phyloP scores from a whole-genome alignment of 2,113 vertebrate genomes.

The Lampris incognitus region DNA sequence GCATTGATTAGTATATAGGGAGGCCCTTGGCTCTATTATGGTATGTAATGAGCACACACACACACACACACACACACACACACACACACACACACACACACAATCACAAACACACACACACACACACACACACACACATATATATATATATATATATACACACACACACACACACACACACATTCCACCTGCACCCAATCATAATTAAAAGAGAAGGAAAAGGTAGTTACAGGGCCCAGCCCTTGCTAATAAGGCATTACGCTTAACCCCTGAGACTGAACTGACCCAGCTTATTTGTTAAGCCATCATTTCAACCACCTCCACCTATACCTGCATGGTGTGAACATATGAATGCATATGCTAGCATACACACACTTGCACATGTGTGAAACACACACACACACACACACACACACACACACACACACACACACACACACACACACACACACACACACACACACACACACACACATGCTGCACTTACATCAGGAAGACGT shows the following conservation, averaged over 20 bases:
- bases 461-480: slow-evolving; percentile 4
- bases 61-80: slow-evolving; percentile 30
- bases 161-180: slow-evolving; percentile 23
- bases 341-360: slow-evolving; percentile 33
- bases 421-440: not conserved
- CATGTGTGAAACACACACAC: slow-evolving; percentile 3
- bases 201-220: slow-evolving; percentile 52
- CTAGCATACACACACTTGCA: no score
- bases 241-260: slow-evolving; percentile 58
- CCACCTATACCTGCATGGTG: slow-evolving; percentile 25
- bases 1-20: no score
- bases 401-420: not conserved
- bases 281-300: slow-evolving; percentile 52
- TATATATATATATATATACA: not conserved
- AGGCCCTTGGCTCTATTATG: no score
- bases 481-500: not conserved
- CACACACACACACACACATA: no score
- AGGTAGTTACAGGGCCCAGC: slow-evolving; percentile 59
- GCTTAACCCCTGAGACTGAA: slow-evolving; percentile 50
- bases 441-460: slow-evolving; percentile 22
- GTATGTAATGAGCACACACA: no score
- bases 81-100: not conserved
- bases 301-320: slow-evolving; percentile 65
- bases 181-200: slow-evolving; percentile 44
- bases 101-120: no score